Conservation (phyloP, 2,888 invertebrate species). For the Epirrhoe alternata region DNA sequence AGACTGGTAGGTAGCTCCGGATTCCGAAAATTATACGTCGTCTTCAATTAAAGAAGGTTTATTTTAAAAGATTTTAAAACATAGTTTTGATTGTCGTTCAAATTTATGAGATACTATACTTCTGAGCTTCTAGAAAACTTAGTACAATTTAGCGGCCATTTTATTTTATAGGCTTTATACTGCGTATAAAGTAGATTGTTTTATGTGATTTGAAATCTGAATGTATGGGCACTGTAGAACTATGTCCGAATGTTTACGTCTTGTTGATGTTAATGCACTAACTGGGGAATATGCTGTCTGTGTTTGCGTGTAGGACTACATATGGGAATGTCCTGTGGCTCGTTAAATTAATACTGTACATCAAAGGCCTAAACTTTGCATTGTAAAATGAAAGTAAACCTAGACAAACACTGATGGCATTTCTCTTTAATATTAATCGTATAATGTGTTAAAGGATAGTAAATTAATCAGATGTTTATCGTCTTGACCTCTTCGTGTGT, state of each 20-base stretch:
- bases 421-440: slow-evolving; percentile 13
- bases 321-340: slow-evolving; percentile 3
- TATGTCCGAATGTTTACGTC: slow-evolving; percentile 5
- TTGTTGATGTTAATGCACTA: slow-evolving; percentile 18
- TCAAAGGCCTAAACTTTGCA: slow-evolving; percentile 23
- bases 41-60: too few relatives aligned
- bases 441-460: slow-evolving; percentile 15
- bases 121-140: slow-evolving; percentile 34
- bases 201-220: slow-evolving; percentile 19
- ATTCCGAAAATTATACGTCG: neutral
- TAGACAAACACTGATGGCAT: slow-evolving; percentile 14
- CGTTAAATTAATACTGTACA: neutral
- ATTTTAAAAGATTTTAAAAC: too few relatives aligned
- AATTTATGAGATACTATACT: slow-evolving; percentile 10
- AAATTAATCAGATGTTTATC: slow-evolving; percentile 10
- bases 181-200: slow-evolving; percentile 3
- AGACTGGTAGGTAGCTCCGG: neutral
- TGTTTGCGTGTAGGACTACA: neutral
- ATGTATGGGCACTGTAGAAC: slow-evolving; percentile 16
- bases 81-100: slow-evolving; percentile 1
- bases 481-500: slow-evolving; percentile 14
- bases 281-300: slow-evolving; percentile 13
- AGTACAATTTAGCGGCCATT: slow-evolving; percentile 39
- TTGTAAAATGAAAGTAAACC: slow-evolving; percentile 14
- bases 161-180: slow-evolving; percentile 31